phyloP scores from a whole-genome alignment of 2,888 invertebrate species.

The Plagiodera versicolora region DNA sequence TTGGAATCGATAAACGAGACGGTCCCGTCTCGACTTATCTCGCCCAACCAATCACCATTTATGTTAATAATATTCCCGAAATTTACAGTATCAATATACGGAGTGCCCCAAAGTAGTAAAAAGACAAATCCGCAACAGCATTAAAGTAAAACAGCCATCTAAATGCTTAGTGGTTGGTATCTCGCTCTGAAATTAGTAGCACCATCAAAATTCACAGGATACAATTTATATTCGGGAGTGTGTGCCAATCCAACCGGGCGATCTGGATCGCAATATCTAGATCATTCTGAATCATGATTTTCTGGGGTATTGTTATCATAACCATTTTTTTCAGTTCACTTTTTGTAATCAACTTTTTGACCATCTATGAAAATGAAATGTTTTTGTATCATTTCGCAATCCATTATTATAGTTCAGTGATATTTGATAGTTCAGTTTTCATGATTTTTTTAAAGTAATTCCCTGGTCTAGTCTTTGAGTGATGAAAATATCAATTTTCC shows the following conservation, averaged over 20 bases:
- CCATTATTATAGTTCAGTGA: too few species aligned
- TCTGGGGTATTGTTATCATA: too few species aligned
- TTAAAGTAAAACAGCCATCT: slow-evolving; percentile 43
- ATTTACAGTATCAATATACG: slow-evolving; percentile 28
- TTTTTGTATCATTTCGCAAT: too few species aligned
- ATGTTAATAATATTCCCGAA: slow-evolving; percentile 8
- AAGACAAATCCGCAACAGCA: slow-evolving; percentile 41
- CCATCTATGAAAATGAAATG: too few species aligned
- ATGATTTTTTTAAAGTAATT: too few species aligned
- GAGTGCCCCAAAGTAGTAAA: slow-evolving; percentile 37
- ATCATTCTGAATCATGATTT: too few species aligned
- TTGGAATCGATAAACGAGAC: neutral
- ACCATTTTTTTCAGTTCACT: too few species aligned
- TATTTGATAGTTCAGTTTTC: too few species aligned
- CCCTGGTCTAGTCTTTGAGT: too few species aligned
- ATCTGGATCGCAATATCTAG: too few species aligned
- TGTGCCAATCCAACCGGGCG: neutral
- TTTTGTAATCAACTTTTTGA: too few species aligned
- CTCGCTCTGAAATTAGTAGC: slow-evolving; percentile 37
- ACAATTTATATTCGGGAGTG: slow-evolving; percentile 27
- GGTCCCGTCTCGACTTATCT: slow-evolving; percentile 7
- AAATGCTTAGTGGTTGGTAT: slow-evolving; percentile 40
- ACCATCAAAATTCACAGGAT: slow-evolving; percentile 27
- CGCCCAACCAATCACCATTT: slow-evolving; percentile 9
- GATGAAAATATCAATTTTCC: too few species aligned